These are phyloP conservation scores for Drosophila vallismaia DNA, from an alignment of 2,888 invertebrate genomes.

Conservation along the genomic window DNA sequence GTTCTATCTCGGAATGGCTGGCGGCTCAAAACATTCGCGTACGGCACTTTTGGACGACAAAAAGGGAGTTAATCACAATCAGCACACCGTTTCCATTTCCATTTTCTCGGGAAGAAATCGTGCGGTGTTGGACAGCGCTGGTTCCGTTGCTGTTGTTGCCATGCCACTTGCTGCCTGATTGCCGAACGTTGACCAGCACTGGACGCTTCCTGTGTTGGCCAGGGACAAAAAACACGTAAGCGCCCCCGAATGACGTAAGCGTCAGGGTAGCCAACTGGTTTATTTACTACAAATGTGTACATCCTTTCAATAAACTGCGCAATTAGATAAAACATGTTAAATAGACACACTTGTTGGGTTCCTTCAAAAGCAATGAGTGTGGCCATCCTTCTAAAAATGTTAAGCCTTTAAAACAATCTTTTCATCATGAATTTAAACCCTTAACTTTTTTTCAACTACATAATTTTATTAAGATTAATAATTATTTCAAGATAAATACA, in stretches of 20 bases:
- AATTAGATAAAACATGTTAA: background rate
- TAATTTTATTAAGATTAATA: no score
- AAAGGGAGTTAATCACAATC: constrained; percentile 62
- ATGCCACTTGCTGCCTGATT: constrained; percentile 5
- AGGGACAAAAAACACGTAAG: constrained; percentile 6
- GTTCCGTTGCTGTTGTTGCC: constrained; percentile 5
- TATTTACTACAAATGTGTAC: background rate
- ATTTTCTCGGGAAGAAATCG: constrained; percentile 37
- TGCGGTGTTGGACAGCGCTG: constrained; percentile 5
- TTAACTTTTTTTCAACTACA: no score
- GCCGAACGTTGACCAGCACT: background rate
- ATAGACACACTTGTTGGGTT: no score
- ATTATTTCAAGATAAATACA: no score
- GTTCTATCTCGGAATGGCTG: constrained; percentile 5
- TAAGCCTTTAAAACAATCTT: no score
- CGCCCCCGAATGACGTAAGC: background rate
- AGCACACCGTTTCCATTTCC: constrained; percentile 64
- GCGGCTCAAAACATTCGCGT: constrained; percentile 34
- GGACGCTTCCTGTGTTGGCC: constrained; percentile 12
- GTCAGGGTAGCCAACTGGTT: background rate
- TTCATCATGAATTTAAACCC: no score
- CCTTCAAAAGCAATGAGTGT: no score
- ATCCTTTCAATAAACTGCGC: background rate
- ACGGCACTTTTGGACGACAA: constrained; percentile 47
- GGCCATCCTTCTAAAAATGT: background rate